Conservation (phyloP, 2,888 invertebrate genomes). For the Salpingus planirostris region DNA sequence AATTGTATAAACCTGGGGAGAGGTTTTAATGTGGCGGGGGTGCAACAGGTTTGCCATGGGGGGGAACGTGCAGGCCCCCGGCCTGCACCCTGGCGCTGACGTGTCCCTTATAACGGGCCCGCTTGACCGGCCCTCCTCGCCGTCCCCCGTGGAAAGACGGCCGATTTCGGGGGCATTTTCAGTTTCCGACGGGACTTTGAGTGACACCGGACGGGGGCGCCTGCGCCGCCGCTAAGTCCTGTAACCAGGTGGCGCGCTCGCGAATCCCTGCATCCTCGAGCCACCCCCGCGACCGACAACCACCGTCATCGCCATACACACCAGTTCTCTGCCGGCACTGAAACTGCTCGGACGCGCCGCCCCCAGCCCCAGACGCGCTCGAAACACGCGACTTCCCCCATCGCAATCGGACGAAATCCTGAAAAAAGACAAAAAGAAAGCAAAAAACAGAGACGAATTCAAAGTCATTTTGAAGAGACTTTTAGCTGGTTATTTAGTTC, state of each 20-base stretch:
- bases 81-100: background rate
- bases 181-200: conserved; percentile 19
- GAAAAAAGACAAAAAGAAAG: no score
- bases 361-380: conserved; percentile 11
- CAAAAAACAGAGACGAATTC: no score
- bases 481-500: background rate
- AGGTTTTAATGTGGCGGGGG: no score
- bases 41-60: conserved; percentile 4
- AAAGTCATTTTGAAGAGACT: background rate
- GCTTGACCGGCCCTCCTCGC: no score
- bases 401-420: no score
- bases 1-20: no score
- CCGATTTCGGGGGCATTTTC: conserved; percentile 2
- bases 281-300: conserved; percentile 31
- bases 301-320: conserved; percentile 18
- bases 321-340: conserved; percentile 30
- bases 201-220: conserved; percentile 21
- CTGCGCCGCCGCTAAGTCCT: conserved; percentile 35
- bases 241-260: conserved; percentile 39
- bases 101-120: background rate
- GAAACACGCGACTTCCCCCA: conserved; percentile 9
- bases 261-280: conserved; percentile 35
- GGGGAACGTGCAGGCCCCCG: conserved; percentile 7
- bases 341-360: conserved; percentile 20
- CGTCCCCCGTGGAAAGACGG: no score